Conservation (phyloP, 23 tunicate species). For the Aplidium turbinatum region DNA sequence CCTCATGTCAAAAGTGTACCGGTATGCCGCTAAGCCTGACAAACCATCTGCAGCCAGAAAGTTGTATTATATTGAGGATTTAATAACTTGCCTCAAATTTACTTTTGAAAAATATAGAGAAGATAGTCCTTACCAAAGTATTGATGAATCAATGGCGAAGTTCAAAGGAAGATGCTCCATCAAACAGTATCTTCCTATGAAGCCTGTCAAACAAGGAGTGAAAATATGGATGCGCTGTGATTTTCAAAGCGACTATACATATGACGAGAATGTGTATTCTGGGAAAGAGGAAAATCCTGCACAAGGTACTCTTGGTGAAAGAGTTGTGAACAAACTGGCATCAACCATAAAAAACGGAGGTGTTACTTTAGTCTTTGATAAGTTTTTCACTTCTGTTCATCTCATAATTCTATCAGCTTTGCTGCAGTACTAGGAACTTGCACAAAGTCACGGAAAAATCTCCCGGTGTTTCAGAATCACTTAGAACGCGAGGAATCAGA, state of each 20-base stretch:
- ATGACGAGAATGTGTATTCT: conserved; percentile 26
- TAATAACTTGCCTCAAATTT: conserved; percentile 10
- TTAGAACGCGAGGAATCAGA: conserved; percentile 21
- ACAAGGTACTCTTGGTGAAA: conserved; percentile 29
- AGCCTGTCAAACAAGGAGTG: conserved; percentile 21
- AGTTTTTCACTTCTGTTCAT: conserved; percentile 30
- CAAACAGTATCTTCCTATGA: conserved; percentile 21
- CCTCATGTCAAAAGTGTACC: conserved; percentile 7
- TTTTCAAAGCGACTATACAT: conserved; percentile 14
- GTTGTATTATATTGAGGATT: conserved; percentile 27
- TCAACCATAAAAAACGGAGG: conserved; percentile 22
- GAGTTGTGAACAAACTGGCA: conserved; percentile 10
- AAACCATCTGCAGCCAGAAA: conserved; percentile 27
- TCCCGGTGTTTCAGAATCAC: conserved; percentile 10
- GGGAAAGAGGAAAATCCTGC: conserved; percentile 2
- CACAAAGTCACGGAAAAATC: conserved; percentile 3
- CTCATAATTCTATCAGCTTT: too few species aligned
- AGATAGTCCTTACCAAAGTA: conserved; percentile 24
- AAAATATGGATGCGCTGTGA: conserved; percentile 24
- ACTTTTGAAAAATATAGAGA: conserved; percentile 24
- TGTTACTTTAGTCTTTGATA: conserved; percentile 36
- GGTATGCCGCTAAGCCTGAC: conserved; percentile 10
- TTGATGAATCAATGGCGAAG: conserved; percentile 29
- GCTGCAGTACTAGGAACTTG: conserved; percentile 25
- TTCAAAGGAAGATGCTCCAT: conserved; percentile 19